Base-by-base conservation (phyloP, 2,797 vertebrate genomes). In the Anguilla pacifica region DNA sequence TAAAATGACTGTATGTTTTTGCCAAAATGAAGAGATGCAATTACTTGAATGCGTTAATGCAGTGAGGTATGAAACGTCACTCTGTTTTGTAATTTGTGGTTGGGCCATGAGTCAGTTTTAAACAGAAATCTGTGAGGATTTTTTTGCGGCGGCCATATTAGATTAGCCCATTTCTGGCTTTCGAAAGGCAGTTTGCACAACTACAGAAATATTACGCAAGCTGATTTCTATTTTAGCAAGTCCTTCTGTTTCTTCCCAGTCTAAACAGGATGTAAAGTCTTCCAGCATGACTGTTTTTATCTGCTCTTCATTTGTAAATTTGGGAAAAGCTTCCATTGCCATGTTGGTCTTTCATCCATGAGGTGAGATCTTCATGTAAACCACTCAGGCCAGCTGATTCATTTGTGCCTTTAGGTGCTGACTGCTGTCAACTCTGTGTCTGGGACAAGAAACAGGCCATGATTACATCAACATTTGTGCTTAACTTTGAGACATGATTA, bases 1-100 rank as follows among this genome's bases (percentile, higher is more conserved):
- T 53, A 51, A 35, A 89, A 64, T 88, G 13, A 70, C 61, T 43
- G 57, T 74, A 25, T 83, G 13, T 6, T 6, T 72, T 59, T 86
- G 43, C 53, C 6, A 35, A 28, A n/a, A 87, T 55, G 31, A 39
- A 51, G 74, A 55, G 0, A 13, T 79, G 5, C 72, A 74, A 83
- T 49, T 6, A 43, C 67, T 35, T 31, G 15, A 19, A 77, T 35
- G 70, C 51, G 70, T 13, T 31, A 57, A 82, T n/a, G 35, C 77
- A 67, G 46, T 28, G 64, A 84, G 6, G 25, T 53, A 46, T 46
- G 22, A 83, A n/a, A 49, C 43, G 43, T 25, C 67, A 74, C 31
- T 10, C 43, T 43, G 22, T 70, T 88, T 5, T 59, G 74, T 7
- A 35, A 43, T 46, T 49, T 87, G 25, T 28, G 9, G 22, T 59